phyloP scores from a whole-genome alignment of 2,113 vertebrate genomes.

The Crotalus viridis region DNA sequence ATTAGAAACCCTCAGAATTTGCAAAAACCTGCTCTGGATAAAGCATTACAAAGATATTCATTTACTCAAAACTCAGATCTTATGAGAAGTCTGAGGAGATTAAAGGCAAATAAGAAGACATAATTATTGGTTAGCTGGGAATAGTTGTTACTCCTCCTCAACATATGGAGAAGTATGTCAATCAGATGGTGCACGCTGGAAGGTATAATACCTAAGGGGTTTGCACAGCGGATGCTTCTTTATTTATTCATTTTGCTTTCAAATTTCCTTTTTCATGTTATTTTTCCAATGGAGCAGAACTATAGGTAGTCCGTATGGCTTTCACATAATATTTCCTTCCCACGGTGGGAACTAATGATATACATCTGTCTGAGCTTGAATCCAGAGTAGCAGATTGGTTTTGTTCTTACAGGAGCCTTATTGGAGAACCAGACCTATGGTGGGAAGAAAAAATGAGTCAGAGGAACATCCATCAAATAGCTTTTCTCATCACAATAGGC shows the following conservation, averaged over 20 bases:
- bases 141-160: slow-evolving; percentile 68
- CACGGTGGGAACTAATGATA: slow-evolving; percentile 35
- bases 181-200: slow-evolving; percentile 68
- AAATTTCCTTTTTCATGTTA: slow-evolving; percentile 65
- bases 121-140: slow-evolving; percentile 70
- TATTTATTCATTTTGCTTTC: slow-evolving; percentile 69
- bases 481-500: not conserved
- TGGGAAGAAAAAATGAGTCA: not conserved
- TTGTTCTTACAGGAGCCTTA: not conserved
- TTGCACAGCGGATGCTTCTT: slow-evolving; percentile 63
- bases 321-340: slow-evolving; percentile 16
- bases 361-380: not conserved
- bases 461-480: slow-evolving; percentile 11
- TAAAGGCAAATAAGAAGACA: slow-evolving; percentile 72
- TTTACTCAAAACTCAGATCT: slow-evolving; percentile 65
- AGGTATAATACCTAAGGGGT: slow-evolving; percentile 70
- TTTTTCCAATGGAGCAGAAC: slow-evolving; percentile 60
- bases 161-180: slow-evolving; percentile 72
- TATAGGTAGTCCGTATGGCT: slow-evolving; percentile 52
- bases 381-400: slow-evolving; percentile 16
- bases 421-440: slow-evolving; percentile 37
- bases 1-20: not conserved
- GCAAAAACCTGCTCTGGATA: slow-evolving; percentile 43
- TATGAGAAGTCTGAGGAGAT: slow-evolving; percentile 64
- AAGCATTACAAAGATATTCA: slow-evolving; percentile 61